Evolutionary conservation across 2,113 vertebrate species (phyloP).

Genomic region (Perccottus glenii): DNA sequence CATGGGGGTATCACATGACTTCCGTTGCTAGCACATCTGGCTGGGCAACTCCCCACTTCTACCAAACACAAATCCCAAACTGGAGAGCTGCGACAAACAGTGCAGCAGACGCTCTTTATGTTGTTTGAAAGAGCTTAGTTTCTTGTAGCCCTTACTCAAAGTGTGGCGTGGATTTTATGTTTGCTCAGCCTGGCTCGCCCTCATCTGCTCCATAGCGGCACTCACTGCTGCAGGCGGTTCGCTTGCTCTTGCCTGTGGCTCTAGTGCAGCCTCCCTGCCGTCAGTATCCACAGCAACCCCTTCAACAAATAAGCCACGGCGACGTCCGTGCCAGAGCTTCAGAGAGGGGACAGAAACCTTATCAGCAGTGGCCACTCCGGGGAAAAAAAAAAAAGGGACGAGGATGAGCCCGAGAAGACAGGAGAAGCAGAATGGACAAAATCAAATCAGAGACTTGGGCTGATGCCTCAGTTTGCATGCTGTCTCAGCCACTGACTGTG

Average conservation of each 20-base stretch:
- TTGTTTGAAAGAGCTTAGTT: constrained; percentile 25
- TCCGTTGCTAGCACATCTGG: constrained; percentile 63
- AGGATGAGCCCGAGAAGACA: constrained; percentile 40
- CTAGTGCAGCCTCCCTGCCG: constrained; percentile 69
- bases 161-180: constrained; percentile 69
- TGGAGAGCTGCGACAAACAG: constrained; percentile 3
- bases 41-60: constrained; percentile 49
- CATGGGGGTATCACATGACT: constrained; percentile 69
- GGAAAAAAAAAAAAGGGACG: constrained; percentile 33
- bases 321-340: constrained; percentile 64
- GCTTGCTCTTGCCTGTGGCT: constrained; percentile 76
- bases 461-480: constrained; percentile 52
- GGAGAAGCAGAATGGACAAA: constrained; percentile 18
- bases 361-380: constrained; percentile 62
- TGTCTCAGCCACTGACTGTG: constrained; percentile 44
- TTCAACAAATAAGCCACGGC: constrained; percentile 88
- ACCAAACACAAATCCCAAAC: constrained; percentile 49
- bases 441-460: constrained; percentile 39
- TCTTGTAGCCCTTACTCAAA: constrained; percentile 54
- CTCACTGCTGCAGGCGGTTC: constrained; percentile 60
- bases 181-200: constrained; percentile 58
- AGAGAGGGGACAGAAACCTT: constrained; percentile 59
- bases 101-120: constrained; percentile 13
- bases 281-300: constrained; percentile 91
- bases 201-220: constrained; percentile 57